A percentile compares a stretch with the other conserved stretches of the same genome.
Conservation (phyloP, 2,113 vertebrate genomes). For the Zonotrichia leucophrys region DNA sequence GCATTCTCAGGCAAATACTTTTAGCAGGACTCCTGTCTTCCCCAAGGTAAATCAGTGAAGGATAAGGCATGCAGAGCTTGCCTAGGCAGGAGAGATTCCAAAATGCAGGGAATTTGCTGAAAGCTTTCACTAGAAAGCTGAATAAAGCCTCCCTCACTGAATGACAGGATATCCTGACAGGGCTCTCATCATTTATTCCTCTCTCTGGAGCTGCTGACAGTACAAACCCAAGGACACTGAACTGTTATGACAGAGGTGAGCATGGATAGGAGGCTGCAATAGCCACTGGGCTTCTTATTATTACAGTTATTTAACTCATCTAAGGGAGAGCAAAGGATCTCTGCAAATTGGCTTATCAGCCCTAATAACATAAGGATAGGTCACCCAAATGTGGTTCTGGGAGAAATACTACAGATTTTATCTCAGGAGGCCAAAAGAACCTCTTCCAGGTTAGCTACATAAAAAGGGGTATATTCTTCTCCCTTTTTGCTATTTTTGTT, state of each 20-base stretch:
- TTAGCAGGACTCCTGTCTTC: background rate
- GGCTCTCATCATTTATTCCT: background rate
- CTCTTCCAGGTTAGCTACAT: background rate
- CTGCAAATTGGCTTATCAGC: background rate
- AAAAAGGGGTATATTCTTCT: background rate
- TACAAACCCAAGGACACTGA: constrained; percentile 1
- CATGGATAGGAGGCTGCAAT: background rate
- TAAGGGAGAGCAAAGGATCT: background rate
- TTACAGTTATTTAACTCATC: background rate
- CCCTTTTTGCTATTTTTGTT: background rate
- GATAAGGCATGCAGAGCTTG: background rate
- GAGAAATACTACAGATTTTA: background rate
- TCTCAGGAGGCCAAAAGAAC: background rate
- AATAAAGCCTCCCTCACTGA: constrained; percentile 55
- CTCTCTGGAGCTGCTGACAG: constrained; percentile 45
- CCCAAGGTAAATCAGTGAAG: constrained; percentile 9
- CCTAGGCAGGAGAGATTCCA: constrained; percentile 34
- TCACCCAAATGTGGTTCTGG: background rate
- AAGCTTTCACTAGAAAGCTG: background rate
- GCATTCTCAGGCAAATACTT: background rate
- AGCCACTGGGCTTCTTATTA: background rate
- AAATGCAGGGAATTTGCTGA: background rate
- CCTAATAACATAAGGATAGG: background rate
- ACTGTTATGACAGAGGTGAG: background rate
- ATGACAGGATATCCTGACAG: constrained; percentile 78